Conservation (phyloP, 2,113 vertebrate genomes). For the Xiphophorus maculatus region DNA sequence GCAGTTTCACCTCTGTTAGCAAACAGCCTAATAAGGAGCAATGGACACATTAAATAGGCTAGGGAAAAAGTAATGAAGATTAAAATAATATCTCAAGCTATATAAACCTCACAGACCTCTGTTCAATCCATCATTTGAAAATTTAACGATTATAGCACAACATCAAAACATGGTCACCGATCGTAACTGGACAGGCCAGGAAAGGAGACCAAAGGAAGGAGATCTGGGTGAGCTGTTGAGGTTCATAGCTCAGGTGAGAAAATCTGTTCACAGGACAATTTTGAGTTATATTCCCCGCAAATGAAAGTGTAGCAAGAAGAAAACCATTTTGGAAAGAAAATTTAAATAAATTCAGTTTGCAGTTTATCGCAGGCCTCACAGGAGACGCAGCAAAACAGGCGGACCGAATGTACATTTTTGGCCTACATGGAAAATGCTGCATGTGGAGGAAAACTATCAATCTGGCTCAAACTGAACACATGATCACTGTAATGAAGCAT, state of each 20-base stretch:
- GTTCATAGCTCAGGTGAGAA: not conserved
- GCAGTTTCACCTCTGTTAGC: no score
- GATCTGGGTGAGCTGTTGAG: not conserved
- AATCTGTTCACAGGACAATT: not conserved
- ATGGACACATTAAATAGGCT: no score
- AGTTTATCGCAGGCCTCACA: no score
- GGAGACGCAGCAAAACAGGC: not conserved
- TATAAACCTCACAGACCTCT: no score
- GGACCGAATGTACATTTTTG: not conserved
- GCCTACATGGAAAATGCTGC: not conserved
- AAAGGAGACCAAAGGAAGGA: not conserved
- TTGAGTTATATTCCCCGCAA: not conserved
- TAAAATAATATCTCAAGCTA: no score
- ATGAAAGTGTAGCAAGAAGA: not conserved
- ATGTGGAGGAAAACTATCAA: not conserved
- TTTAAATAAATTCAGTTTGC: no score
- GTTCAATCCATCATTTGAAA: no score
- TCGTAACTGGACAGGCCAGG: no score
- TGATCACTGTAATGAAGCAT: not conserved
- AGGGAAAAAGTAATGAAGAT: no score
- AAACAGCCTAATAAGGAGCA: no score
- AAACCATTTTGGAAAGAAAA: not conserved
- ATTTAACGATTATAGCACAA: no score
- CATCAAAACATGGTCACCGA: no score
- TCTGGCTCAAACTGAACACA: not conserved